These are phyloP conservation scores for Cryptophagus acutangulus DNA, from an alignment of 2,888 invertebrate species.

Conservation along the genomic window DNA sequence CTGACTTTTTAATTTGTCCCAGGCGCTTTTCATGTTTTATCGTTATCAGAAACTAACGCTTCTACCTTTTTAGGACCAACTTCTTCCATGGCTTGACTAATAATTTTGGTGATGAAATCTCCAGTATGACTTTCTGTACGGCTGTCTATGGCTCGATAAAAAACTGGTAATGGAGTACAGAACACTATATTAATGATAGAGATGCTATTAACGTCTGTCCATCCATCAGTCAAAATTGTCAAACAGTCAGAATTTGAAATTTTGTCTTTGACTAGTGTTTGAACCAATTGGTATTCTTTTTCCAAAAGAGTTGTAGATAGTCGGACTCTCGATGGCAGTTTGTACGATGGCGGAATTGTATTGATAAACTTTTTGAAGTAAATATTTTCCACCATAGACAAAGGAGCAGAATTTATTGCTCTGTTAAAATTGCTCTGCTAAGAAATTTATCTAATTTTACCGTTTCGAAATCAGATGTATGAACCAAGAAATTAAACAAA, in stretches of 20 bases:
- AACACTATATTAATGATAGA: slow-evolving; percentile 10
- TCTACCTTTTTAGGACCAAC: slow-evolving; percentile 10
- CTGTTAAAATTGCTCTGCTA: too few species aligned
- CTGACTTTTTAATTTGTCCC: slow-evolving; percentile 8
- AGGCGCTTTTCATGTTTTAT: slow-evolving; percentile 13
- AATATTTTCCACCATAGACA: background rate
- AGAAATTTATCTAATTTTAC: too few species aligned
- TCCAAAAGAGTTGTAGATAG: background rate
- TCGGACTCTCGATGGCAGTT: background rate
- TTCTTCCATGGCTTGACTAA: slow-evolving; percentile 7
- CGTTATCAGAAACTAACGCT: slow-evolving; percentile 14
- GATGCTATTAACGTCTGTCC: slow-evolving; percentile 11
- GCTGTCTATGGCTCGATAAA: slow-evolving; percentile 6
- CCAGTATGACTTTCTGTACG: slow-evolving; percentile 9
- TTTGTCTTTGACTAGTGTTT: background rate
- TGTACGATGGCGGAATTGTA: background rate
- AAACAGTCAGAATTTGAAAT: background rate
- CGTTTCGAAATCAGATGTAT: too few species aligned
- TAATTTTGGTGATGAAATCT: slow-evolving; percentile 8
- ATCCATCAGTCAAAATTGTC: slow-evolving; percentile 7
- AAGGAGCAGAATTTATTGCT: too few species aligned
- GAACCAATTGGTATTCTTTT: background rate
- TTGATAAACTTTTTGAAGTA: background rate
- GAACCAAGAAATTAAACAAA: too few species aligned
- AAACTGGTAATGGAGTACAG: slow-evolving; percentile 9